Percentiles rank a stretch among this genome's conserved stretches.
phyloP scores from a whole-genome alignment of 2,113 vertebrate species.

The Actenoides lindsayi region DNA sequence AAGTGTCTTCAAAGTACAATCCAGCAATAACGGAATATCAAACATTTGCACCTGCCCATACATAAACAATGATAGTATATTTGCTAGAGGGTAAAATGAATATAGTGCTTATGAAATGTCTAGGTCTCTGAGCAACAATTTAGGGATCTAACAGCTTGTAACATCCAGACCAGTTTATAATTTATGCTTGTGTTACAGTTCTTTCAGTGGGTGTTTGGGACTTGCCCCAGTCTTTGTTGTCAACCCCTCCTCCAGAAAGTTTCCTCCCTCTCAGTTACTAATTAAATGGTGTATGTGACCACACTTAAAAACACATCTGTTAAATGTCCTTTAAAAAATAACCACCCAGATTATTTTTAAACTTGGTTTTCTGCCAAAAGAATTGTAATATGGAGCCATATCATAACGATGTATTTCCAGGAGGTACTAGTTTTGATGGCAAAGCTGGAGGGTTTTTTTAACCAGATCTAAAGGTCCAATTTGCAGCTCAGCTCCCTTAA shows the following conservation, averaged over 20 bases:
- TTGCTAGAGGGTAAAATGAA: background rate
- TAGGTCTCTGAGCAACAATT: background rate
- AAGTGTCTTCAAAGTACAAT: background rate
- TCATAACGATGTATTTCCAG: background rate
- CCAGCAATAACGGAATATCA: background rate
- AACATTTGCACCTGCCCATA: background rate
- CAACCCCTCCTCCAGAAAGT: background rate
- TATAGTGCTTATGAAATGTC: background rate
- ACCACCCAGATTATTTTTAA: slow-evolving; percentile 17
- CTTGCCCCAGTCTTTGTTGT: background rate
- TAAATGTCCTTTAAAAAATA: slow-evolving; percentile 5
- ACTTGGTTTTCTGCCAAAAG: slow-evolving; percentile 2
- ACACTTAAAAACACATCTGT: background rate
- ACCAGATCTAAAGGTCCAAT: background rate
- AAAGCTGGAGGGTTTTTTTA: slow-evolving; percentile 11
- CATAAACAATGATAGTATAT: background rate
- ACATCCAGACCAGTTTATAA: background rate
- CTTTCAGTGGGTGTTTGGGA: background rate
- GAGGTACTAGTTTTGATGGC: background rate
- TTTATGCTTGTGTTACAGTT: background rate
- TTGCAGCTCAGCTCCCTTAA: background rate
- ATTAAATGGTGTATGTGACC: background rate
- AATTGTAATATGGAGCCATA: background rate
- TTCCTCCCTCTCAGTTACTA: background rate
- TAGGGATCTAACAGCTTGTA: background rate